Conservation (phyloP, 2,113 vertebrate genomes). For the Esox niger region DNA sequence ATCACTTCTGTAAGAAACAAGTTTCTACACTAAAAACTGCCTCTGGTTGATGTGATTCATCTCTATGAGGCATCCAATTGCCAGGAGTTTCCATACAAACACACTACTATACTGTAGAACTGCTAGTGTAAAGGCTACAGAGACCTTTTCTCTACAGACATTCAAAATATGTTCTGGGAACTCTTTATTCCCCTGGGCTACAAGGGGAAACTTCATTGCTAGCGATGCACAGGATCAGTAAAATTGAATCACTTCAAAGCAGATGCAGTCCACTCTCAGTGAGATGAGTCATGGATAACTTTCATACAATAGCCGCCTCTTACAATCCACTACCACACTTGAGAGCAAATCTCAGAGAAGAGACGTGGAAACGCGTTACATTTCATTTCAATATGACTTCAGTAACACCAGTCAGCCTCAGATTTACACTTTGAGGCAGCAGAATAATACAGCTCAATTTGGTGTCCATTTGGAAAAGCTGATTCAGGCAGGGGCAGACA, state of each 20-base stretch:
- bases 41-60: slow-evolving; percentile 48
- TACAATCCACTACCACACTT: neutral
- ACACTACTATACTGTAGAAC: neutral
- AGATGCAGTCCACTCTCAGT: neutral
- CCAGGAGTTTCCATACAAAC: slow-evolving; percentile 5
- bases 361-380: slow-evolving; percentile 39
- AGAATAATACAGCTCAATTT: slow-evolving; percentile 53
- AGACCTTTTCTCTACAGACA: neutral
- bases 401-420: slow-evolving; percentile 25
- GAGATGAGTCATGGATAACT: neutral
- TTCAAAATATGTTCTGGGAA: neutral
- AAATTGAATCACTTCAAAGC: neutral
- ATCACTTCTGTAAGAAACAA: slow-evolving; percentile 8
- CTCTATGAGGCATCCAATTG: slow-evolving; percentile 18
- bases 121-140: neutral
- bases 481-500: slow-evolving; percentile 47
- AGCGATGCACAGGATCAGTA: neutral
- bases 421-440: slow-evolving; percentile 39
- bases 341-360: slow-evolving; percentile 21
- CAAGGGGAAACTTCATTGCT: neutral
- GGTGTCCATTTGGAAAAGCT: slow-evolving; percentile 54
- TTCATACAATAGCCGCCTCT: slow-evolving; percentile 15
- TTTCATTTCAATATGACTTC: slow-evolving; percentile 51
- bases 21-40: slow-evolving; percentile 54
- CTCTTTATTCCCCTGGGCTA: neutral